A percentile compares a stretch with the other conserved stretches of the same genome.
Evolutionary conservation across 1,140 invertebrate species (phyloP).

Genomic region (Heliconius melpomene): DNA sequence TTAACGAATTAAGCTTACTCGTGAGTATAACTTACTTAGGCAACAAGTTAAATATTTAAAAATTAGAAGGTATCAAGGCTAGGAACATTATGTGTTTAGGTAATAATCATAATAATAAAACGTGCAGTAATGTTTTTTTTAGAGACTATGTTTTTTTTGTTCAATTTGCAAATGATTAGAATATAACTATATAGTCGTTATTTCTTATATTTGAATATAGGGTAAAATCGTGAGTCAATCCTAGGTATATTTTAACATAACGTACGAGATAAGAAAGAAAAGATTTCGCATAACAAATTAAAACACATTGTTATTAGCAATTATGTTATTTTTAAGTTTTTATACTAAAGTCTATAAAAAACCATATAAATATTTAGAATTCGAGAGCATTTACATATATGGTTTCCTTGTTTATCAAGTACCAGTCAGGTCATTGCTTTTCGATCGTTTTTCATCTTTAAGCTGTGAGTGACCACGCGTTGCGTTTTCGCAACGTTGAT

Average conservation of each 20-base stretch:
- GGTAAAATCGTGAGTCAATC: neutral
- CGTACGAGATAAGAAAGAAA: too few species aligned
- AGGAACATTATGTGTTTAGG: constrained; percentile 14
- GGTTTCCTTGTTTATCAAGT: constrained; percentile 9
- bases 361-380: neutral
- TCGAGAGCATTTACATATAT: neutral
- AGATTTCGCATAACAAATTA: neutral
- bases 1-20: neutral
- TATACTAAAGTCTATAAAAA: neutral
- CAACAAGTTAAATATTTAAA: constrained; percentile 14
- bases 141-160: constrained; percentile 41
- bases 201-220: neutral
- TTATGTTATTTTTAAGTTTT: neutral
- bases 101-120: constrained; percentile 27
- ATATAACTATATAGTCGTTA: neutral
- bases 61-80: constrained; percentile 23
- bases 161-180: constrained; percentile 21
- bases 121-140: constrained; percentile 27
- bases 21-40: constrained; percentile 13
- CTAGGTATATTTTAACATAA: neutral
- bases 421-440: constrained; percentile 62
- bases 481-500: constrained; percentile 44
- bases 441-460: constrained; percentile 52
- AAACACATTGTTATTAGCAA: neutral
- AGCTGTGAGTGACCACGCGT: constrained; percentile 33